Conservation (phyloP, 2,888 invertebrate genomes). For the Axea sp. region DNA sequence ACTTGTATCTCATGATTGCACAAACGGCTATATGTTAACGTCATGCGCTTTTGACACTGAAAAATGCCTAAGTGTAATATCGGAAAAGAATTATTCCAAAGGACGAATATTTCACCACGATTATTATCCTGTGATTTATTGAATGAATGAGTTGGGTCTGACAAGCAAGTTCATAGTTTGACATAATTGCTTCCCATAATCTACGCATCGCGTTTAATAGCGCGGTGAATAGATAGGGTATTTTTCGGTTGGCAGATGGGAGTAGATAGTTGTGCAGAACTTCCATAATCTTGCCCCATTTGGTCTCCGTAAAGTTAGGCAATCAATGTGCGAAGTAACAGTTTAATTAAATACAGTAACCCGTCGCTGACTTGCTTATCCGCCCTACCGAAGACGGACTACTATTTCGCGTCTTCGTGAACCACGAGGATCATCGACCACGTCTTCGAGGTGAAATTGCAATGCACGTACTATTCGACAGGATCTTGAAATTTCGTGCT, state of each 20-base stretch:
- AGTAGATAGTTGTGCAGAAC: slow-evolving; percentile 63
- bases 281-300: slow-evolving; percentile 67
- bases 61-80: slow-evolving; percentile 13
- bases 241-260: slow-evolving; percentile 60
- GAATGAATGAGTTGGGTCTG: background rate
- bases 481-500: slow-evolving; percentile 64
- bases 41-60: slow-evolving; percentile 6
- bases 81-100: slow-evolving; percentile 4
- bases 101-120: no score
- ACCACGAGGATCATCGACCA: slow-evolving; percentile 64
- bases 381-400: slow-evolving; percentile 69
- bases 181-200: slow-evolving; percentile 44
- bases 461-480: slow-evolving; percentile 63
- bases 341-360: slow-evolving; percentile 78
- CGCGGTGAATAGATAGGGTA: slow-evolving; percentile 62
- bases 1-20: slow-evolving; percentile 10
- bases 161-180: slow-evolving; percentile 41
- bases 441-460: slow-evolving; percentile 62
- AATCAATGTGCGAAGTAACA: slow-evolving; percentile 78
- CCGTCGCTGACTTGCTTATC: slow-evolving; percentile 72
- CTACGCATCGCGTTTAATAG: slow-evolving; percentile 59
- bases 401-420: slow-evolving; percentile 64
- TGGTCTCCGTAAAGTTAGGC: slow-evolving; percentile 73
- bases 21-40: slow-evolving; percentile 9
- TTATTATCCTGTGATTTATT: no score